Conservation (phyloP, 53 echinoderm and acorn worm genomes). For the Paracentrotus lividus region DNA sequence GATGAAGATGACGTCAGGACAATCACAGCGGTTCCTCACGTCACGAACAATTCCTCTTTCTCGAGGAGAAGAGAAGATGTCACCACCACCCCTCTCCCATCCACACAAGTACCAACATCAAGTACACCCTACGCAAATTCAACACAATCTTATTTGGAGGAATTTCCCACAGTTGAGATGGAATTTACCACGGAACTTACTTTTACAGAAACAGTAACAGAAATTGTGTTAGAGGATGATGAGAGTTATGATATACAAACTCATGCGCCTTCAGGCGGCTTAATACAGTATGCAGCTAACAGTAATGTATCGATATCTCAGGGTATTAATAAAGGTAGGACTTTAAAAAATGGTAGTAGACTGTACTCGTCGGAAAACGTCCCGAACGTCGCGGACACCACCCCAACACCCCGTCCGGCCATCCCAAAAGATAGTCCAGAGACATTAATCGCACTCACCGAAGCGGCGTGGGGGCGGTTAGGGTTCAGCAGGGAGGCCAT, state of each 20-base stretch:
- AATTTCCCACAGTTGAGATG: constrained; percentile 47
- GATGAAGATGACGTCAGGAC: constrained; percentile 35
- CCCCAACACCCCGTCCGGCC: not conserved
- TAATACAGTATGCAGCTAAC: constrained; percentile 65
- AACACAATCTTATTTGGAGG: constrained; percentile 38
- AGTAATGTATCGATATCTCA: constrained; percentile 66
- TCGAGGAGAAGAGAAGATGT: not conserved
- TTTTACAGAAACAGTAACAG: constrained; percentile 69
- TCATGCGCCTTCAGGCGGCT: constrained; percentile 53
- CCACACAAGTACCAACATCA: constrained; percentile 15
- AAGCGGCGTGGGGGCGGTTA: constrained; percentile 65
- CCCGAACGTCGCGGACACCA: not conserved
- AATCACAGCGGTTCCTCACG: constrained; percentile 6
- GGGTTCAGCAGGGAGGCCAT: constrained; percentile 71
- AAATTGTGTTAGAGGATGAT: constrained; percentile 48
- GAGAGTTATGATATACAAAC: constrained; percentile 57
- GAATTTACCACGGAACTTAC: constrained; percentile 72
- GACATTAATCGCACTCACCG: constrained; percentile 40
- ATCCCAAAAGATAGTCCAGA: constrained; percentile 60
- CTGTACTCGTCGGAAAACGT: not conserved
- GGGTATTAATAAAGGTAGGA: constrained; percentile 69
- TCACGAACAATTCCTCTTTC: not conserved
- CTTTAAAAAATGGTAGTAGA: constrained; percentile 64
- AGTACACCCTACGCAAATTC: not conserved
- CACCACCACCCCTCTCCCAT: not conserved